These are phyloP conservation scores for Cataglyphis rosenhaueri DNA, from an alignment of 2,888 invertebrate genomes.

Conservation along the genomic window DNA sequence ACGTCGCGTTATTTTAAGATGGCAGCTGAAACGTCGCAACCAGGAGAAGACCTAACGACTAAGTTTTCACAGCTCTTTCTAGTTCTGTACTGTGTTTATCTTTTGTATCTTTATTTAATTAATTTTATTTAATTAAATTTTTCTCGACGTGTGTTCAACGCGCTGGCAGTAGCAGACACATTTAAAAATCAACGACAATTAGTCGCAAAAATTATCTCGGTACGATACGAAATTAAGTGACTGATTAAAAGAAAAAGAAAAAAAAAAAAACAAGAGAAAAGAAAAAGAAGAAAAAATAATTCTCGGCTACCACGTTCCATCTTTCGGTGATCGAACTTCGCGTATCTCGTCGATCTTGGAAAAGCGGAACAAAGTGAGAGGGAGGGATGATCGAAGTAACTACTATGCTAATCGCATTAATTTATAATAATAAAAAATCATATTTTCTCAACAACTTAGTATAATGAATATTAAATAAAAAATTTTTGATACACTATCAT, in stretches of 20 bases:
- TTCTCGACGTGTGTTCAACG: constrained; percentile 37
- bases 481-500: background rate
- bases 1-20: constrained; percentile 16
- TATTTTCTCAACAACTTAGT: background rate
- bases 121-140: background rate
- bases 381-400: background rate
- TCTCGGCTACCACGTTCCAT: constrained; percentile 25
- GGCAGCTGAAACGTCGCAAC: constrained; percentile 42
- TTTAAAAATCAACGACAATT: constrained; percentile 42
- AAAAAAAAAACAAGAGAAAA: background rate
- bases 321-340: constrained; percentile 26
- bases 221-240: constrained; percentile 37
- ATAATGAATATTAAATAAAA: background rate
- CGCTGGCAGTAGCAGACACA: constrained; percentile 60
- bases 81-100: constrained; percentile 5
- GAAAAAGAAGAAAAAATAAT: background rate
- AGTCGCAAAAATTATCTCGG: constrained; percentile 27
- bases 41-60: constrained; percentile 56
- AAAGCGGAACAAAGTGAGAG: background rate
- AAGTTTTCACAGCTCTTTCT: constrained; percentile 40
- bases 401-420: constrained; percentile 1
- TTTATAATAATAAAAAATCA: background rate
- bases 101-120: constrained; percentile 14
- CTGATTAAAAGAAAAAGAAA: background rate
- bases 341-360: constrained; percentile 18